Percentiles rank a stretch among this genome's conserved stretches.
phyloP scores from a whole-genome alignment of 2,888 invertebrate genomes.

The Ichneumoninae sp. region DNA sequence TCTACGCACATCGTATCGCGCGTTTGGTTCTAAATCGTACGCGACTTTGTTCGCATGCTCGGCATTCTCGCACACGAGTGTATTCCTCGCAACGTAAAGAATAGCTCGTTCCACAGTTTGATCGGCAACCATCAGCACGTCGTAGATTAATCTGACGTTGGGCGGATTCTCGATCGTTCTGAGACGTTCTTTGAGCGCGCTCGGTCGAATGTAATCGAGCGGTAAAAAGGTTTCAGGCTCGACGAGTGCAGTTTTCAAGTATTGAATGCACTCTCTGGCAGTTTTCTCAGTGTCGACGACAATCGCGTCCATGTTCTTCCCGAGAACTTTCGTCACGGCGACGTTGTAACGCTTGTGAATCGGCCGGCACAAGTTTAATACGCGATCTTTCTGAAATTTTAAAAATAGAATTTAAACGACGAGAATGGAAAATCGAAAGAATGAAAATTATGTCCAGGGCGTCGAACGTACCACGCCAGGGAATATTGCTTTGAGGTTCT shows the following conservation, averaged over 20 bases:
- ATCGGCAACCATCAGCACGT: slow-evolving; percentile 93
- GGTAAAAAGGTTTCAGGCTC: slow-evolving; percentile 99
- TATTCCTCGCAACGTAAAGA: slow-evolving; percentile 99
- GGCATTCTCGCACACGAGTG: slow-evolving; percentile 99
- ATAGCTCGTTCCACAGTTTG: slow-evolving; percentile 97
- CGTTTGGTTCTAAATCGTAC: slow-evolving; percentile 93
- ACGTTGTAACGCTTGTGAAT: slow-evolving; percentile 99
- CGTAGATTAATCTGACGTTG: slow-evolving; percentile 98
- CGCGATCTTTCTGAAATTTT: slow-evolving; percentile 92
- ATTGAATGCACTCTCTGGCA: slow-evolving; percentile 97
- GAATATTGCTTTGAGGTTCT: slow-evolving; percentile 97
- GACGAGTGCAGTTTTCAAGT: slow-evolving; percentile 98
- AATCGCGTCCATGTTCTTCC: slow-evolving; percentile 99
- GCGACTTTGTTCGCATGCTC: slow-evolving; percentile 99
- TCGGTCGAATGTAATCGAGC: slow-evolving; percentile 97
- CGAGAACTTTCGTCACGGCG: slow-evolving; percentile 98
- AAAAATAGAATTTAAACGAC: neutral
- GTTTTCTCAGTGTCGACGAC: slow-evolving; percentile 99
- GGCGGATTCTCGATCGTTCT: slow-evolving; percentile 97
- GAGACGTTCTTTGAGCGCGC: slow-evolving; percentile 95
- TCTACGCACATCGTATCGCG: slow-evolving; percentile 91
- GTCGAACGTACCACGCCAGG: slow-evolving; percentile 92
- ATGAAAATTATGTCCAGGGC: neutral
- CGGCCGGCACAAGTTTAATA: slow-evolving; percentile 99
- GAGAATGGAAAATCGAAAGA: neutral